These are phyloP conservation scores for Gymnocephalus cernua DNA, from an alignment of 2,113 vertebrate species.

Conservation along the genomic window DNA sequence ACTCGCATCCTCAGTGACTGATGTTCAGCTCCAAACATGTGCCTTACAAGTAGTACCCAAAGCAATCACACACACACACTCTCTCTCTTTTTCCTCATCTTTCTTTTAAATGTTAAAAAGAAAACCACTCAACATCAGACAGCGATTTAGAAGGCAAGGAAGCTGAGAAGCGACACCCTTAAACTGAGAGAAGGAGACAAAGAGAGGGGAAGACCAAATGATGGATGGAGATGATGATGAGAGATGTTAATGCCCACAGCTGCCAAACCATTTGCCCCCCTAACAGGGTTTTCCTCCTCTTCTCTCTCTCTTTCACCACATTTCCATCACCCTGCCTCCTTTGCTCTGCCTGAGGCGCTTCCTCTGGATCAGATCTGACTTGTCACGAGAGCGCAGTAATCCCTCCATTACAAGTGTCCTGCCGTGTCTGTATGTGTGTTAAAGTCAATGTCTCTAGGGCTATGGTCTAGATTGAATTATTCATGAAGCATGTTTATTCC, in stretches of 20 bases:
- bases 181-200: conserved; percentile 1
- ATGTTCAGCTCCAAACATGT: conserved; percentile 37
- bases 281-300: background rate
- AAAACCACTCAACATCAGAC: conserved; percentile 47
- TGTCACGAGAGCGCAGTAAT: conserved; percentile 70
- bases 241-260: conserved; percentile 15
- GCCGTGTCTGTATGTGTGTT: conserved; percentile 26
- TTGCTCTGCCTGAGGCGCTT: conserved; percentile 55
- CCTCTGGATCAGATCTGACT: conserved; percentile 68
- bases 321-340: conserved; percentile 10
- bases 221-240: conserved; percentile 12
- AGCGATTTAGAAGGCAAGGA: conserved; percentile 22
- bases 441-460: conserved; percentile 62
- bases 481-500: conserved; percentile 71
- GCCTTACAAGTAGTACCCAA: conserved; percentile 33
- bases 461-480: conserved; percentile 71
- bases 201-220: background rate
- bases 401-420: conserved; percentile 71
- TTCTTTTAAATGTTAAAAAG: conserved; percentile 39
- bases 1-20: conserved; percentile 24
- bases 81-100: background rate
- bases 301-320: conserved; percentile 9
- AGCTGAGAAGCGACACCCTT: conserved; percentile 25
- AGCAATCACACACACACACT: conserved; percentile 26
- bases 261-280: conserved; percentile 42